A percentile compares a stretch with the other conserved stretches of the same genome.
phyloP scores from a whole-genome alignment of 2,113 vertebrate species.

The Ciconia stormi region DNA sequence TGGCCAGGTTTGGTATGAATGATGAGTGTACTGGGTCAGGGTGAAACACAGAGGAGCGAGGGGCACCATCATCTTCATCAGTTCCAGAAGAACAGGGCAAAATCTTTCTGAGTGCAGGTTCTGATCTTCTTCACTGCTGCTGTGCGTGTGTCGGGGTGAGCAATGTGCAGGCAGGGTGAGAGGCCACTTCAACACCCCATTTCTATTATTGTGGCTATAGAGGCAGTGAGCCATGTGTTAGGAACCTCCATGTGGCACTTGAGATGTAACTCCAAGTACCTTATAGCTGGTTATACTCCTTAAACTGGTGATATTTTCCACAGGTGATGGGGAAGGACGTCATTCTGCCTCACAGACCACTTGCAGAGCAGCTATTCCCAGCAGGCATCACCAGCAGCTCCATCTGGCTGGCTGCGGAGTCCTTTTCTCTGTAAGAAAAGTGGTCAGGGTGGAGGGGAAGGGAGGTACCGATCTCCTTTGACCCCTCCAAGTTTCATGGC shows the following conservation, averaged over 20 bases:
- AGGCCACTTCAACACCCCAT: not conserved
- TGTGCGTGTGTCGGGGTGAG: not conserved
- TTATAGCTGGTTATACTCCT: not conserved
- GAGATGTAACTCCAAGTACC: not conserved
- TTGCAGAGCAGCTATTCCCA: not conserved
- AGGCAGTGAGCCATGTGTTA: fast-evolving
- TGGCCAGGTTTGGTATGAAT: not conserved
- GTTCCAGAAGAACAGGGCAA: not conserved
- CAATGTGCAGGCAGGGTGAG: not conserved
- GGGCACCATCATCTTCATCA: not conserved
- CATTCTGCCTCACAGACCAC: not conserved
- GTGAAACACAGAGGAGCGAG: not conserved
- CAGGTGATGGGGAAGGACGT: not conserved
- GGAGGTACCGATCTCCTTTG: not conserved
- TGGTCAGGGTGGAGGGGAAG: not conserved
- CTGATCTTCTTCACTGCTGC: not conserved
- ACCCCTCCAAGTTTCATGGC: not conserved
- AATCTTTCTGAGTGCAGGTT: not conserved
- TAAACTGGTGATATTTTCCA: not conserved
- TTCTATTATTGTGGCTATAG: not conserved
- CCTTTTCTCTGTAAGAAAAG: not conserved
- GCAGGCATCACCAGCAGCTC: not conserved
- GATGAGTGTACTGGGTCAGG: not conserved
- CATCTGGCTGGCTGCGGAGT: not conserved
- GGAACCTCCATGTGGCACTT: not conserved